These are phyloP conservation scores for Aphelocoma coerulescens DNA, from an alignment of 2,113 vertebrate species.

Conservation along the genomic window DNA sequence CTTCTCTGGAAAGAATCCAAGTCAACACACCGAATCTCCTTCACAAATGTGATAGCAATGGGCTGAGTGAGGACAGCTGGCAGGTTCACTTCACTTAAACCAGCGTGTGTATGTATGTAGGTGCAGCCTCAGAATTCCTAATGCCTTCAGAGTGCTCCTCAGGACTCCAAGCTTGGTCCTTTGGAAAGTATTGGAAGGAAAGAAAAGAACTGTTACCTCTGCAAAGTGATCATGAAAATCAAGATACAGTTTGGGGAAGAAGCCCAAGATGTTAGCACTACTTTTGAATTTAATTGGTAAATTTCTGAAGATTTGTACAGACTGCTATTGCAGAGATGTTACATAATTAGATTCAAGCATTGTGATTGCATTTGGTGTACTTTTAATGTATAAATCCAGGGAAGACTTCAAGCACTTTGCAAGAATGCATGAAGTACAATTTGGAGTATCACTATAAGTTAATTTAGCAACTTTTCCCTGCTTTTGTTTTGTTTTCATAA, in stretches of 20 bases:
- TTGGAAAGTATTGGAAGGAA: background rate
- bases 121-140: background rate
- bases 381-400: background rate
- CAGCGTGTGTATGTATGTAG: accelerated
- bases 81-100: background rate
- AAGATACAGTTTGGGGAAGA: background rate
- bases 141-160: background rate
- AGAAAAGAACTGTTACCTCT: background rate
- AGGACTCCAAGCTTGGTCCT: background rate
- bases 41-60: background rate
- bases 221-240: background rate
- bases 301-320: background rate
- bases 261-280: background rate
- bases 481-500: background rate
- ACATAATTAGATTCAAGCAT: background rate
- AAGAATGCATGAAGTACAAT: background rate
- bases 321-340: background rate
- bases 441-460: background rate
- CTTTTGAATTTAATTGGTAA: background rate
- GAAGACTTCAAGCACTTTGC: background rate
- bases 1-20: background rate
- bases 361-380: background rate
- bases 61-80: background rate
- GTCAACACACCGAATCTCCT: background rate
- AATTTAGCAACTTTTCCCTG: background rate